Conservation (phyloP, 2,113 vertebrate species). For the Oryzias woworae region DNA sequence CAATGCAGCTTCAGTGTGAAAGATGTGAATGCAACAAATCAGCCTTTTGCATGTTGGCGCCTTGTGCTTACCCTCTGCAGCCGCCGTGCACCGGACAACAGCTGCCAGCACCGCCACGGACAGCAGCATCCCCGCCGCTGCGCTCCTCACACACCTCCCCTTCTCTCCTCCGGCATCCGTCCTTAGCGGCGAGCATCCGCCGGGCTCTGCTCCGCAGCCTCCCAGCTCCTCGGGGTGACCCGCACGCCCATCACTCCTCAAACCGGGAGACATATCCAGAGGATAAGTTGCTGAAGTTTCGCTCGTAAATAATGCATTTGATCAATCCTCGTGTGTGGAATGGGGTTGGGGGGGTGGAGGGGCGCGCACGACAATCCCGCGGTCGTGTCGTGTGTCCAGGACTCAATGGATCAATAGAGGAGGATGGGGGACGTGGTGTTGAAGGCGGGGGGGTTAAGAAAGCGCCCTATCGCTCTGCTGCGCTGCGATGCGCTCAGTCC, state of each 20-base stretch:
- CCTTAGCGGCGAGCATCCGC: slow-evolving; percentile 34
- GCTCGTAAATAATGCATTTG: slow-evolving; percentile 78
- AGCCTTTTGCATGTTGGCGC: slow-evolving; percentile 3
- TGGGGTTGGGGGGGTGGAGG: slow-evolving; percentile 12
- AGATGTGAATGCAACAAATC: slow-evolving; percentile 19
- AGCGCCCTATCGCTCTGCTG: slow-evolving; percentile 64
- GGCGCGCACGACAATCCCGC: slow-evolving; percentile 41
- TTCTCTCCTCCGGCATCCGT: slow-evolving; percentile 47
- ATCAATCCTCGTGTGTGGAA: slow-evolving; percentile 57
- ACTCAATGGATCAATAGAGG: slow-evolving; percentile 26
- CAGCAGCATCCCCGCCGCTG: slow-evolving; percentile 66
- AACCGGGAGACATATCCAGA: slow-evolving; percentile 77
- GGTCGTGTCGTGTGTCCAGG: slow-evolving; percentile 62
- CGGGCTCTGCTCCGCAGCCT: slow-evolving; percentile 41
- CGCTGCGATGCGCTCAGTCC: slow-evolving; percentile 42
- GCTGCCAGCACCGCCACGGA: slow-evolving; percentile 65
- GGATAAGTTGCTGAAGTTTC: slow-evolving; percentile 71
- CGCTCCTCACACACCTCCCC: slow-evolving; percentile 56
- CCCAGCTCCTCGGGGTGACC: slow-evolving; percentile 50
- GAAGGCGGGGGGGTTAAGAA: slow-evolving; percentile 48
- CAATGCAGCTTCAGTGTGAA: slow-evolving; percentile 3
- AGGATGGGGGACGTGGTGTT: slow-evolving; percentile 24
- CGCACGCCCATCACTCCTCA: slow-evolving; percentile 63
- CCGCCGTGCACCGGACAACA: slow-evolving; percentile 66
- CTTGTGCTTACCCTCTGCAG: slow-evolving; percentile 74